phyloP scores from a whole-genome alignment of 2,797 vertebrate genomes.

The Hyperoplus immaculatus region DNA sequence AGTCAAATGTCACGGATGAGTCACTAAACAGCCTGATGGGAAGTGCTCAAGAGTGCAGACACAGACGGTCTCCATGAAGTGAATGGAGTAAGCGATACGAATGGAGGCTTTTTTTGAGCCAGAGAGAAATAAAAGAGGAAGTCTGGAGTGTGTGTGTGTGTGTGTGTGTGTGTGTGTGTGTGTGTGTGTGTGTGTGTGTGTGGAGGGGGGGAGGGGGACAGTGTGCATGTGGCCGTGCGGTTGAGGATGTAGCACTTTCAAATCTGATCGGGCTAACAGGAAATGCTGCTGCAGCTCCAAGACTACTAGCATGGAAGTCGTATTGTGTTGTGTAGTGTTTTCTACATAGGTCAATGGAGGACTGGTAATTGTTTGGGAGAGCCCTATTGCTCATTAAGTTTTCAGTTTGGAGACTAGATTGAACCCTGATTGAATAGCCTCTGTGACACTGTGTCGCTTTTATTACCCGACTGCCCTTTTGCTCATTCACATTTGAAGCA shows the following conservation, averaged over 20 bases:
- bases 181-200: no score
- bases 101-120: constrained; percentile 32
- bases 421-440: constrained; percentile 41
- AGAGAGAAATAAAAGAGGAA: constrained; percentile 58
- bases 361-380: constrained; percentile 31
- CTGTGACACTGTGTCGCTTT: constrained; percentile 18
- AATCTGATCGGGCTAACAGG: constrained; percentile 66
- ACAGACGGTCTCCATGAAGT: constrained; percentile 37
- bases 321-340: constrained; percentile 10
- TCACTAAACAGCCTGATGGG: constrained; percentile 67
- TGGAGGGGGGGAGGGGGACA: background rate
- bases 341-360: constrained; percentile 38
- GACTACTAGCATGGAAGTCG: constrained; percentile 37
- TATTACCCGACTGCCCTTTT: constrained; percentile 46
- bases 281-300: constrained; percentile 55
- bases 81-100: constrained; percentile 38
- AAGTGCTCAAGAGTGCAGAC: constrained; percentile 42
- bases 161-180: no score
- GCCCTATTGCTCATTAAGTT: constrained; percentile 40
- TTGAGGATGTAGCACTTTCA: constrained; percentile 69
- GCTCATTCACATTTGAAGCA: constrained; percentile 8
- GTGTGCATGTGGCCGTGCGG: constrained; percentile 47
- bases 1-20: constrained; percentile 76
- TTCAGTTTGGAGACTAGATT: constrained; percentile 53
- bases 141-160: constrained; percentile 23